Conservation (phyloP, 2,113 vertebrate genomes). For the Phycodurus eques region DNA sequence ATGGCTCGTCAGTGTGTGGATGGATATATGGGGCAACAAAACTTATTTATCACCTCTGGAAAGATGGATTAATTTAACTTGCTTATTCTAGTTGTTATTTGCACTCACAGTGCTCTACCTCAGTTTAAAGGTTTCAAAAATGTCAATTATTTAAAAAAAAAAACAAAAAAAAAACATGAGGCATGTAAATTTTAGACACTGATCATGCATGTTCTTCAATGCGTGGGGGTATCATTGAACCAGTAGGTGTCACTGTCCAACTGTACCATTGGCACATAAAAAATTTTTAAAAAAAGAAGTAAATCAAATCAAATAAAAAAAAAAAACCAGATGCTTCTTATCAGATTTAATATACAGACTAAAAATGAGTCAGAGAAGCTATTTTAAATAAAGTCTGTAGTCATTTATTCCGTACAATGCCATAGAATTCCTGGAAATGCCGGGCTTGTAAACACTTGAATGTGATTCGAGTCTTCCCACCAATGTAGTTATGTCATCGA, state of each 20-base stretch:
- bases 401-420: slow-evolving; percentile 9
- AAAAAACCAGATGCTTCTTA: slow-evolving; percentile 9
- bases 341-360: not conserved
- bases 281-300: no score
- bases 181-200: slow-evolving; percentile 2
- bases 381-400: slow-evolving; percentile 9
- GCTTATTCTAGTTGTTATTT: not conserved
- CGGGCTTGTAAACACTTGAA: slow-evolving; percentile 20
- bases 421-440: slow-evolving; percentile 28
- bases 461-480: slow-evolving; percentile 25
- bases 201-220: not conserved
- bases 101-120: not conserved
- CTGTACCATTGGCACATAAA: slow-evolving; percentile 35
- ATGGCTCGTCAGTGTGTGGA: slow-evolving; percentile 16
- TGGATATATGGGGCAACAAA: slow-evolving; percentile 23
- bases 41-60: slow-evolving; percentile 2
- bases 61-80: slow-evolving; percentile 2
- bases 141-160: not conserved
- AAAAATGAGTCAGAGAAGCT: slow-evolving; percentile 3
- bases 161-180: not conserved
- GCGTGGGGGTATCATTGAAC: not conserved
- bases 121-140: not conserved
- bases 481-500: slow-evolving; percentile 37
- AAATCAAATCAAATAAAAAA: not conserved
- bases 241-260: slow-evolving; percentile 66